These are phyloP conservation scores for Semicossyphus pulcher DNA, from an alignment of 2,113 vertebrate genomes.

Conservation along the genomic window DNA sequence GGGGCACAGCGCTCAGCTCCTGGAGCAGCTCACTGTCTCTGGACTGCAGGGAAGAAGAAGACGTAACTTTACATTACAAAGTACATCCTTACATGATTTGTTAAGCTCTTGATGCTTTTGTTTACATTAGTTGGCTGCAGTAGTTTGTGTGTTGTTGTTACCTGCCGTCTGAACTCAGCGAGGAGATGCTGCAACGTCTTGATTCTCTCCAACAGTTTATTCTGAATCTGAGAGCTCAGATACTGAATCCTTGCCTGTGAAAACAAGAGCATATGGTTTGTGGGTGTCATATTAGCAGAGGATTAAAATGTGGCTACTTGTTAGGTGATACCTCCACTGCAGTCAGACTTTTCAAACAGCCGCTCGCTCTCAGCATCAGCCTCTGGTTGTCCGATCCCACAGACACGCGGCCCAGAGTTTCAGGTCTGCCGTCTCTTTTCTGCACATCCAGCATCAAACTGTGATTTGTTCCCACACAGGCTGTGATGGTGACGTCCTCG, in stretches of 20 bases:
- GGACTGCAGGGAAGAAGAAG: conserved; percentile 69
- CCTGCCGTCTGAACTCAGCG: conserved; percentile 78
- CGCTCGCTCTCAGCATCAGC: conserved; percentile 75
- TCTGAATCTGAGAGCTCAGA: conserved; percentile 75
- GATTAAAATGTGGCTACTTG: not conserved
- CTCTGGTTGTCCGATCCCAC: conserved; percentile 78
- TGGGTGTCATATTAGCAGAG: not conserved
- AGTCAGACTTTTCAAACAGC: conserved; percentile 76
- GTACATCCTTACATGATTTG: not conserved
- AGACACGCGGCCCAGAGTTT: conserved; percentile 73
- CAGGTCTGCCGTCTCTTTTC: conserved; percentile 55
- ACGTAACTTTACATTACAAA: not conserved
- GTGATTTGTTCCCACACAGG: conserved; percentile 74
- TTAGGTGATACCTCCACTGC: conserved; percentile 70
- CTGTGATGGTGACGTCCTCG: conserved; percentile 78
- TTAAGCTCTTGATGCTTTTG: not conserved
- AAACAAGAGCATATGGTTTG: conserved; percentile 16
- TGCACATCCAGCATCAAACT: conserved; percentile 70
- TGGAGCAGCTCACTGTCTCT: conserved; percentile 74
- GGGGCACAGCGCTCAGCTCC: conserved; percentile 64
- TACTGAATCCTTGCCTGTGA: conserved; percentile 78
- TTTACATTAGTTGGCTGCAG: not conserved
- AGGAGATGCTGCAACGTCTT: conserved; percentile 74
- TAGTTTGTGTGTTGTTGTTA: conserved; percentile 36
- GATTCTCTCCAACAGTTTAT: conserved; percentile 78